Evolutionary conservation across 2,113 vertebrate genomes (phyloP).

Genomic region (Zootoca vivipara): DNA sequence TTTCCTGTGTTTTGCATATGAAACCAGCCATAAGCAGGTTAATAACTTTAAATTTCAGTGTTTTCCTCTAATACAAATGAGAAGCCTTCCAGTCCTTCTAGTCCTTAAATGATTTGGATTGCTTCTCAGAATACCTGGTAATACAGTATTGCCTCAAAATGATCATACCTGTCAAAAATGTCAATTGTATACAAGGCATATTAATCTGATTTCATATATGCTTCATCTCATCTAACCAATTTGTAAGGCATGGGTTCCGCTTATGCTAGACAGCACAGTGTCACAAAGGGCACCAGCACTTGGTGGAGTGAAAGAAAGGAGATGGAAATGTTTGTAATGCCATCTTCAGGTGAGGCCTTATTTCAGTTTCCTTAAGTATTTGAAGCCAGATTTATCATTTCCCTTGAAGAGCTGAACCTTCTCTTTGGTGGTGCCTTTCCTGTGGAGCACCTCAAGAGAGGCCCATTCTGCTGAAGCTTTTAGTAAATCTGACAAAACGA

Average conservation of each 20-base stretch:
- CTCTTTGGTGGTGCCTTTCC: not conserved
- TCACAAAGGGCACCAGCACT: not conserved
- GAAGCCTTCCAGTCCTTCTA: not conserved
- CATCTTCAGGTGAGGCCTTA: not conserved
- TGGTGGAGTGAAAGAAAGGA: not conserved
- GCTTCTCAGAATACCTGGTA: not conserved
- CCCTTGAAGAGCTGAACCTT: too few relatives aligned
- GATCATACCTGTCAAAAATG: not conserved
- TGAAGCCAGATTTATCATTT: not conserved
- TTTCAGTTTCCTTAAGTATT: not conserved
- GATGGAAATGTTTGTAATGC: not conserved
- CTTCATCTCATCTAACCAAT: not conserved
- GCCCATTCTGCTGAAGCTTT: not conserved
- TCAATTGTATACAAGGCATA: not conserved
- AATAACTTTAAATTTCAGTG: not conserved
- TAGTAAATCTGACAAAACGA: too few relatives aligned
- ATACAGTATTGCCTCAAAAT: not conserved
- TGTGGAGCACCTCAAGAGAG: not conserved
- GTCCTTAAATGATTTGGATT: not conserved
- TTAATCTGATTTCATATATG: not conserved
- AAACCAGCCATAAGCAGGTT: not conserved
- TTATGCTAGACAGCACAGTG: not conserved
- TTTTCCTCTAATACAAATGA: not conserved
- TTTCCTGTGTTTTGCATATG: not conserved
- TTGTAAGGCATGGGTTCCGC: not conserved